phyloP scores from a whole-genome alignment of 2,113 vertebrate species.

The Eulemur rufifrons region DNA sequence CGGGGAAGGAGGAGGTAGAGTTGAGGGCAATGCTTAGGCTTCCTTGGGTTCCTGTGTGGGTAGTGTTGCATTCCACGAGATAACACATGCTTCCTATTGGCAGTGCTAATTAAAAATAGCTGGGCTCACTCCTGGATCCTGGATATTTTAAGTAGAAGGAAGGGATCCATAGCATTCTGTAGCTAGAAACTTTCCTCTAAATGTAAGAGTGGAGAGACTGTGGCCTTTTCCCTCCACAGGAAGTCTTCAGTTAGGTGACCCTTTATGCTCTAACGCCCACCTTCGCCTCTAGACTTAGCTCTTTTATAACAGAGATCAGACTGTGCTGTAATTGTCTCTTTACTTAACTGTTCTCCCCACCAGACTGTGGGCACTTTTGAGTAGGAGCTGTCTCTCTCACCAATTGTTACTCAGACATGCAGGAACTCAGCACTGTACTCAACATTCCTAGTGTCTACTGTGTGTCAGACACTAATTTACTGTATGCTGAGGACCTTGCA shows the following conservation, averaged over 20 bases:
- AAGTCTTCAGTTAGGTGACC: background rate
- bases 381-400: background rate
- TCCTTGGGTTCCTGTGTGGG: background rate
- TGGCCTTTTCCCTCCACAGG: background rate
- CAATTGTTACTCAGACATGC: background rate
- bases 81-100: background rate
- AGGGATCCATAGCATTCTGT: background rate
- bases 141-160: background rate
- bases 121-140: background rate
- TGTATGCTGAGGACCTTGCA: background rate
- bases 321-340: background rate
- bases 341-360: background rate
- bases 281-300: background rate
- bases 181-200: background rate
- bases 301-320: background rate
- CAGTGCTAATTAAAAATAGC: conserved; percentile 46
- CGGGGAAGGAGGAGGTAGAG: background rate
- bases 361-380: background rate
- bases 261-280: background rate
- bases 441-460: background rate
- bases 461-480: background rate
- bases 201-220: background rate
- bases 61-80: background rate
- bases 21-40: background rate
- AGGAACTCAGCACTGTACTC: background rate